phyloP scores from a whole-genome alignment of 2,797 vertebrate species.

The Enteromius radiatus region DNA sequence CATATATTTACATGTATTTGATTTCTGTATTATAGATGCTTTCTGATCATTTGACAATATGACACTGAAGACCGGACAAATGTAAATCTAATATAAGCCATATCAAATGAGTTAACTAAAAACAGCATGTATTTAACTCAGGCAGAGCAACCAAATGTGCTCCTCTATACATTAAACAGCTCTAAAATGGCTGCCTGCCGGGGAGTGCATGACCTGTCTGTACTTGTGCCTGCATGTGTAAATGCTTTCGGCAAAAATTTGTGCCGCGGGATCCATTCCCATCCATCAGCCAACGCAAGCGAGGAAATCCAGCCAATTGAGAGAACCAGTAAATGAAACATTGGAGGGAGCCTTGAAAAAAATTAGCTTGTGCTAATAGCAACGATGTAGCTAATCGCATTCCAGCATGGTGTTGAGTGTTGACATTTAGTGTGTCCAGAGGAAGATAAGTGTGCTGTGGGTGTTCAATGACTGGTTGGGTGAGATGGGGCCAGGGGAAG shows the following conservation, averaged over 20 bases:
- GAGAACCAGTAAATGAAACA: conserved; percentile 65
- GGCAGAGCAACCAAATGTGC: conserved; percentile 26
- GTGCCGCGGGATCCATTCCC: conserved; percentile 59
- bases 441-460: conserved; percentile 63
- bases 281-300: conserved; percentile 58
- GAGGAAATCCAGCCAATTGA: conserved; percentile 53
- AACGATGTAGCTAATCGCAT: conserved; percentile 66
- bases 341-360: conserved; percentile 65
- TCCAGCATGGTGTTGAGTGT: conserved; percentile 59
- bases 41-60: background rate
- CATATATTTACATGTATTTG: background rate
- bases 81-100: background rate
- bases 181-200: conserved; percentile 50
- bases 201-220: conserved; percentile 19
- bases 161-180: conserved; percentile 25
- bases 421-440: conserved; percentile 69
- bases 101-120: background rate
- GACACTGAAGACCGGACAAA: background rate
- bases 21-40: background rate
- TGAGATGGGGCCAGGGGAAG: conserved; percentile 57
- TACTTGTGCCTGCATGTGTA: conserved; percentile 53
- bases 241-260: conserved; percentile 54
- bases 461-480: conserved; percentile 60
- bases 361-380: conserved; percentile 70
- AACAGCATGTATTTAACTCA: background rate